Evolutionary conservation across 1,140 invertebrate genomes (phyloP).

Genomic region (Microplitis demolitor): DNA sequence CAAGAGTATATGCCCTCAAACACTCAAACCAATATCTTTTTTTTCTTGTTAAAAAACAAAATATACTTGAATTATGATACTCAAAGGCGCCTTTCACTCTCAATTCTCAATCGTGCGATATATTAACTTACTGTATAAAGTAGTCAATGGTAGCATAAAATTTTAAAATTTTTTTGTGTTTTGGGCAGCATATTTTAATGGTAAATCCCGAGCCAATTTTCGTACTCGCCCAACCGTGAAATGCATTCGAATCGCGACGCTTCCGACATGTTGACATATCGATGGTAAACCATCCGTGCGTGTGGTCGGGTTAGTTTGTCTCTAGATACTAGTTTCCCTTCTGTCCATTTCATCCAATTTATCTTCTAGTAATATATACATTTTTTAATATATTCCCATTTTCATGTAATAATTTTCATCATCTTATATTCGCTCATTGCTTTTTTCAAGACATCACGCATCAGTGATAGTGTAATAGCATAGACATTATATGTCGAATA

Average conservation of each 20-base stretch:
- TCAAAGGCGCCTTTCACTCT: no score
- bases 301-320: slow-evolving; percentile 22
- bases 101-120: no score
- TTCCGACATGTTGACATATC: slow-evolving; percentile 29
- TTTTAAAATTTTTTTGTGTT: neutral
- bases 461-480: neutral
- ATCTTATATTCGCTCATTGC: no score
- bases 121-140: no score
- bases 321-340: slow-evolving; percentile 4
- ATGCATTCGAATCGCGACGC: slow-evolving; percentile 38
- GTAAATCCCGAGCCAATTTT: slow-evolving; percentile 40
- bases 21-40: no score
- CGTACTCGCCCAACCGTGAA: slow-evolving; percentile 38
- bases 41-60: no score
- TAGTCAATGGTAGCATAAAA: no score
- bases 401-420: neutral
- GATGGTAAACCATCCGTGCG: slow-evolving; percentile 29
- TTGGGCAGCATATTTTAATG: slow-evolving; percentile 18
- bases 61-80: no score
- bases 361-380: neutral
- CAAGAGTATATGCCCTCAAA: no score
- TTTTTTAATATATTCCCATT: no score
- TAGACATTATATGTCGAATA: neutral
- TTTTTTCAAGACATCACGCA: no score
- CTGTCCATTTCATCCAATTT: neutral